A percentile compares a stretch with the other conserved stretches of the same genome.
These are phyloP conservation scores for Dendroctonus valens DNA, from an alignment of 1,140 invertebrate genomes.

Conservation along the genomic window DNA sequence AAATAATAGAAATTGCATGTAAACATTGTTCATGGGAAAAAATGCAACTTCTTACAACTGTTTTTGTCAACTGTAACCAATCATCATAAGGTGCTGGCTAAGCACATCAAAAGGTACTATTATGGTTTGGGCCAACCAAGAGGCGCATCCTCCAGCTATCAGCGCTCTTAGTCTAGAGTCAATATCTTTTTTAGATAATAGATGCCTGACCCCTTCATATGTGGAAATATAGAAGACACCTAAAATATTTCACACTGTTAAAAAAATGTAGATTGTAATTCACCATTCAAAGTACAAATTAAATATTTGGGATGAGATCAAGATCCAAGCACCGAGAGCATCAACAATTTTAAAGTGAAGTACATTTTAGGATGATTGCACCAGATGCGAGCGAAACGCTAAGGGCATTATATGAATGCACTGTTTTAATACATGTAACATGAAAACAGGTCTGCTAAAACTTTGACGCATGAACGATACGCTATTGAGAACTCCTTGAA, in stretches of 20 bases:
- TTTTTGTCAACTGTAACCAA: slow-evolving; percentile 59
- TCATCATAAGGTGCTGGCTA: slow-evolving; percentile 95
- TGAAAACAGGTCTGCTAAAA: too few relatives aligned
- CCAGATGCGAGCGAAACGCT: background rate
- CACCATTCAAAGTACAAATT: too few relatives aligned
- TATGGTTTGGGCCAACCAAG: slow-evolving; percentile 90
- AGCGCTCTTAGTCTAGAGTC: slow-evolving; percentile 67
- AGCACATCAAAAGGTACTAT: slow-evolving; percentile 96
- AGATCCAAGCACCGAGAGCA: too few relatives aligned
- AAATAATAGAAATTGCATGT: too few relatives aligned
- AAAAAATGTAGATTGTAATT: too few relatives aligned
- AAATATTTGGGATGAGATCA: too few relatives aligned
- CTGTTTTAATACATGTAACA: too few relatives aligned
- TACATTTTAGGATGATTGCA: too few relatives aligned
- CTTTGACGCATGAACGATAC: too few relatives aligned
- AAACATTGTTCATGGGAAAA: too few relatives aligned
- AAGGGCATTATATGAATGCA: background rate
- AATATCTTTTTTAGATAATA: slow-evolving; percentile 66
- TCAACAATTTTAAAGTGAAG: too few relatives aligned
- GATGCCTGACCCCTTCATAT: slow-evolving; percentile 88
- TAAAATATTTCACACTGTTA: slow-evolving; percentile 11
- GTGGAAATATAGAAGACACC: slow-evolving; percentile 93
- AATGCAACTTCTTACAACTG: slow-evolving; percentile 29
- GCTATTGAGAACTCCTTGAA: too few relatives aligned
- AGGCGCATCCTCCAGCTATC: slow-evolving; percentile 83